Evolutionary conservation across 2,797 vertebrate species (phyloP), one percentile per base, ranked within the genome.

Genomic region (Labeo calbasu): DNA sequence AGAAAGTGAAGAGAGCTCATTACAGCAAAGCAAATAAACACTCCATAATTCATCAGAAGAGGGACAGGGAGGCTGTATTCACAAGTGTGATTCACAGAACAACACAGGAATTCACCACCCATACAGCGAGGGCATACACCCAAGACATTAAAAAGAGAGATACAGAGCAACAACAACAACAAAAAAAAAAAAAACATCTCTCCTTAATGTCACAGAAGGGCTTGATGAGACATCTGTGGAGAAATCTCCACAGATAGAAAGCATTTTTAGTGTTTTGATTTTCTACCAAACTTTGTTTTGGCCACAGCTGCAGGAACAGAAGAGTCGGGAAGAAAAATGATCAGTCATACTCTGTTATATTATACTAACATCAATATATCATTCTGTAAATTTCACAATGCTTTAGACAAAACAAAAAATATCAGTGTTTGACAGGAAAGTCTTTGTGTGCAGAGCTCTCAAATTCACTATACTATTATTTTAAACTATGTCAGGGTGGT

Each of bases 11-110:
- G 15, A 59, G n/a, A 59, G 53, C 25, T 69, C 55, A 59, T 59
- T 65, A 71, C 12, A 48, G 46, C 43, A 65, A 73, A 66, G 36
- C 77, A 79, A 66, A 72, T 72, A 79, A 84, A 79, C 82, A 71
- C 66, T 71, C 9, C 75, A 84, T 84, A 69, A 84, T 71, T 84
- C 25, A 84, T 71, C 43, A 53, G 46, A 73, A 84, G 46, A 43
- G 77, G 57, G 46, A 55, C 68, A 73, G 55, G 5, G 59, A 79
- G 21, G 46, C 57, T 40, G 23, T 53, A 51, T 59, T 65, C 28
- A 51, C n/a, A 40, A 63, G 48, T 50, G 21, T 46, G 25, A 79
- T 79, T 63, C 68, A 79, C 82, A 51, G 43, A 77, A 46, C 73
- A 76, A 23, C 57, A 63, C 28, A 63, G 14, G 13, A 59, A 71